Conservation (phyloP, 2,797 vertebrate species). For the Danio choprae region DNA sequence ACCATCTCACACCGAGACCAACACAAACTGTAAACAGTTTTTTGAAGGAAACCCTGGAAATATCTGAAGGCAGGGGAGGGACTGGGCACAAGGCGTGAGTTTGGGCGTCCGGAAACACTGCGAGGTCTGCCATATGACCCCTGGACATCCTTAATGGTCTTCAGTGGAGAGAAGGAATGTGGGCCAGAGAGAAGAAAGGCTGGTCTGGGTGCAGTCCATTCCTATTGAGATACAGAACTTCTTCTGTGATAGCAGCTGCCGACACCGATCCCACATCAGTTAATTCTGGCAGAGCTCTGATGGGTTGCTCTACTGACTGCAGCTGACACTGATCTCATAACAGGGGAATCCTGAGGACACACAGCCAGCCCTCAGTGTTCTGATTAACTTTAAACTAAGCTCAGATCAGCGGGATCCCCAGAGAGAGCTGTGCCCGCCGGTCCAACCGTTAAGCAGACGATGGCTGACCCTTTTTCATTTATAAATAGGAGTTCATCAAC, state of each 20-base stretch:
- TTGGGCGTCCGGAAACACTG: conserved; percentile 23
- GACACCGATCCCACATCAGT: conserved; percentile 24
- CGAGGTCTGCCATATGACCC: conserved; percentile 39
- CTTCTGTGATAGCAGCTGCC: conserved; percentile 26
- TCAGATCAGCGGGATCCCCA: conserved; percentile 7
- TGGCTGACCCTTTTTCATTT: conserved; percentile 9
- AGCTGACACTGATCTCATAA: conserved; percentile 36
- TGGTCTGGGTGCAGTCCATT: conserved; percentile 47
- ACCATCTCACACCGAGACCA: background rate
- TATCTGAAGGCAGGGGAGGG: conserved; percentile 12
- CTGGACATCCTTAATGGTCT: conserved; percentile 44
- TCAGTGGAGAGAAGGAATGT: conserved; percentile 48
- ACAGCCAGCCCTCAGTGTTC: conserved; percentile 47
- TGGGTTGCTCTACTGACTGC: conserved; percentile 10
- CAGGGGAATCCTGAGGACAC: conserved; percentile 18
- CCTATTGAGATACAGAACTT: conserved; percentile 36
- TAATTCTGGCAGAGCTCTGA: conserved; percentile 1
- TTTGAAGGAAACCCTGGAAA: background rate
- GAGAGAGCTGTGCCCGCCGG: background rate
- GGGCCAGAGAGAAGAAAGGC: conserved; percentile 44
- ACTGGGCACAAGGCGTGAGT: conserved; percentile 7
- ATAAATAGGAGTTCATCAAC: conserved; percentile 27
- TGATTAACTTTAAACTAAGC: conserved; percentile 36
- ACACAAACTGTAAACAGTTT: background rate
- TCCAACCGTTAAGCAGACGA: conserved; percentile 25